Evolutionary conservation across 2,797 vertebrate species (phyloP), one percentile per base, ranked within the genome.

Genomic region (Falco naumanni): DNA sequence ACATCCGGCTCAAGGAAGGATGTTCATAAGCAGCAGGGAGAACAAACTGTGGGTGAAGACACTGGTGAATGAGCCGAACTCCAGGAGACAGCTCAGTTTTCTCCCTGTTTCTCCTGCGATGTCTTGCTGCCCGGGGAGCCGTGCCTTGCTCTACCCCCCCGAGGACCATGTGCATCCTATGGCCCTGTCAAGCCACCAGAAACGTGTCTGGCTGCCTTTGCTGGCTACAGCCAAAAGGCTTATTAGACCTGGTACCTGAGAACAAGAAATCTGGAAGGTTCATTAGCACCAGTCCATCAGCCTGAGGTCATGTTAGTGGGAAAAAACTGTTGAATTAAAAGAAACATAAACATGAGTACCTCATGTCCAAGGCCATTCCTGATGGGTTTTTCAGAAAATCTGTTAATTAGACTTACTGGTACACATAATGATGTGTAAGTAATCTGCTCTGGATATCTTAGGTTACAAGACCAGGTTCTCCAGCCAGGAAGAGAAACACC

Each of bases 391-490:
- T 29, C 37, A 57, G 70, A n/a, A 37, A 26, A 21, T 41, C 18
- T 71, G 48, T 48, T 41, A 51, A 33, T 7, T 5, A 25, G 59
- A 33, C 34, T 22, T 47, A 8, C 24, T 16, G 48, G 41, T 24
- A 29, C n/a, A 24, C 9, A 5, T 4, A 6, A 6, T 2, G 37
- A 13, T 1, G 12, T 0, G 9, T 13, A 8, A 26, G 14, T 6
- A 18, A 54, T 5, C 31, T 63, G n/a, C 43, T 64, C 33, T 13
- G 76, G 65, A 2, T 24, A 54, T 16, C n/a, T 31, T 16, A 1
- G n/a, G 26, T 22, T n/a, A 16, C 1, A 13, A 16, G 29, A 28
- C 3, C 4, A n/a, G 41, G 20, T 20, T 65, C 39, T 64, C 28
- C 2, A 63, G 37, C n/a, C 50, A 21, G 61, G 56, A 45, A 59